Evolutionary conservation across 2,797 vertebrate genomes (phyloP).

Genomic region (Odontamblyopus rebecca): DNA sequence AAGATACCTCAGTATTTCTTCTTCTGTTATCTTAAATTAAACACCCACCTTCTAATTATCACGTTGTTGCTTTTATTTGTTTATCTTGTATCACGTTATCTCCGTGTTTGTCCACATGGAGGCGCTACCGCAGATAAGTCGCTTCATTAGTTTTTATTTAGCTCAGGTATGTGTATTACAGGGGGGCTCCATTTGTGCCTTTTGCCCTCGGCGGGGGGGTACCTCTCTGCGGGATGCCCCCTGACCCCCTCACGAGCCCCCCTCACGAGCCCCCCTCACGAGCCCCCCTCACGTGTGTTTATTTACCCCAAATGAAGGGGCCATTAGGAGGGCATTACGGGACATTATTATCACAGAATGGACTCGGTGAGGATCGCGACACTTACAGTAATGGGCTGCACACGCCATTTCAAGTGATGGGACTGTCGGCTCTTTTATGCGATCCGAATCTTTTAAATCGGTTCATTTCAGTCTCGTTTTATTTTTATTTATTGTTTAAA

Average conservation of each 20-base stretch:
- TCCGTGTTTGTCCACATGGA: neutral
- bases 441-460: too few species aligned
- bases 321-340: conserved; percentile 55
- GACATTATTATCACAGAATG: conserved; percentile 40
- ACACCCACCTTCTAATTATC: too few species aligned
- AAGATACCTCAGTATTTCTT: too few species aligned
- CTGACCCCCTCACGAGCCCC: neutral
- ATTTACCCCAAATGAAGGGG: conserved; percentile 28
- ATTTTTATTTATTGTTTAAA: too few species aligned
- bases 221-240: conserved; percentile 34
- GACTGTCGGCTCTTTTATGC: too few species aligned
- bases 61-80: neutral
- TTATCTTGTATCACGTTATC: neutral
- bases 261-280: conserved; percentile 2
- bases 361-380: conserved; percentile 55
- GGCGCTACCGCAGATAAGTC: neutral
- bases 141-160: neutral
- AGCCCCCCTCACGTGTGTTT: conserved; percentile 1
- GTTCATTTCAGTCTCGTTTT: too few species aligned
- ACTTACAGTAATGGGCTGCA: conserved; percentile 49
- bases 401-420: neutral
- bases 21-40: neutral
- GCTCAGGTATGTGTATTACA: conserved; percentile 1
- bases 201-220: conserved; percentile 41
- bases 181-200: conserved; percentile 63